Conservation (phyloP, 2,888 invertebrate genomes). For the Sphecodes monilicornis region DNA sequence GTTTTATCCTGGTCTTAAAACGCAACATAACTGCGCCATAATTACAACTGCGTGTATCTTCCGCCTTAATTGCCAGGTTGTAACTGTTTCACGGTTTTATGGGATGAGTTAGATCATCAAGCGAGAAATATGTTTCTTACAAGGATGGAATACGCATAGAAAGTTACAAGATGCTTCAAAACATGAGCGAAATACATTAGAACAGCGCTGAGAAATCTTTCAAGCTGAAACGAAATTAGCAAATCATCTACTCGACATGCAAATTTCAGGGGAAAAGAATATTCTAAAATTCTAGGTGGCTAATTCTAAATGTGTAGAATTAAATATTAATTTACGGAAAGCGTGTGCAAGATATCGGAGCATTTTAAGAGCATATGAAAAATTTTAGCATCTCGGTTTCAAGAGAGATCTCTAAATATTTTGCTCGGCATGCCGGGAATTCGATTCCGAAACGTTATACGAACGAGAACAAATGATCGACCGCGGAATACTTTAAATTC, state of each 20-base stretch:
- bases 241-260: too few relatives aligned
- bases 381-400: background rate
- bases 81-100: background rate
- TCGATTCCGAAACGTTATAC: background rate
- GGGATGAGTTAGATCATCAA: background rate
- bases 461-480: slow-evolving; percentile 1
- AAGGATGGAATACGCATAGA: background rate
- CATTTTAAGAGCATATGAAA: background rate
- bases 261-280: too few relatives aligned
- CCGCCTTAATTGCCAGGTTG: background rate
- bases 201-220: background rate
- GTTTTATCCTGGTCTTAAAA: background rate
- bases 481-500: slow-evolving; percentile 12
- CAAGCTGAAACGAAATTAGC: background rate
- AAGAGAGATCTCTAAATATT: background rate
- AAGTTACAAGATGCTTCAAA: background rate
- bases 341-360: background rate
- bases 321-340: background rate
- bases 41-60: background rate
- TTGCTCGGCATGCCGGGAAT: background rate
- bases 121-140: background rate
- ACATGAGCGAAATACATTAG: background rate
- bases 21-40: background rate
- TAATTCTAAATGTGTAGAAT: rapidly evolving
- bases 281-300: too few relatives aligned